Evolutionary conservation across 2,888 invertebrate species (phyloP).

Genomic region (Galerucella pusilla): DNA sequence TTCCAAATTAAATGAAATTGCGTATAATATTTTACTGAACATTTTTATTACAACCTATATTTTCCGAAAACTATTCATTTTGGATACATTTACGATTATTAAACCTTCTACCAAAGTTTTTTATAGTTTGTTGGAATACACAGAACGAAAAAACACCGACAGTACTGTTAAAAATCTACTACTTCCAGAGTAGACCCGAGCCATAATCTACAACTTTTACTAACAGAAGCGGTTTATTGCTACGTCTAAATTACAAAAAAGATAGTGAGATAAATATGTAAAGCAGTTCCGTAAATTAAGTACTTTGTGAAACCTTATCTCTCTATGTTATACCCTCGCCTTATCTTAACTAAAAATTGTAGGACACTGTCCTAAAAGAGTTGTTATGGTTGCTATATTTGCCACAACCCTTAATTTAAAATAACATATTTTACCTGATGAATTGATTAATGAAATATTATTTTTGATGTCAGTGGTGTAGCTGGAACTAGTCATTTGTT

Average conservation of each 20-base stretch:
- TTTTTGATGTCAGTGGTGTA: conserved; percentile 9
- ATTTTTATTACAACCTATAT: too few relatives aligned
- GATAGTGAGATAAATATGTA: conserved; percentile 35
- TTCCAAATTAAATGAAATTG: too few relatives aligned
- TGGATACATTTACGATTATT: too few relatives aligned
- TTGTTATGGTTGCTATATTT: conserved; percentile 31
- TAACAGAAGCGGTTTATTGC: conserved; percentile 28
- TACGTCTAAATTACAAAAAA: conserved; percentile 27
- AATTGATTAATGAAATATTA: conserved; percentile 5
- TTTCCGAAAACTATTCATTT: too few relatives aligned
- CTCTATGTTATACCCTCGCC: conserved; percentile 25
- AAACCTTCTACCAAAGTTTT: too few relatives aligned
- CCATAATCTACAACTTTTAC: not conserved
- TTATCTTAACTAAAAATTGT: conserved; percentile 34
- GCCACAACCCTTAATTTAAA: conserved; percentile 27
- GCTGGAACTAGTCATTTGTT: not conserved
- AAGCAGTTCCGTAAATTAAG: conserved; percentile 29
- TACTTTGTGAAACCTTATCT: conserved; percentile 31
- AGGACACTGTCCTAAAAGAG: conserved; percentile 34
- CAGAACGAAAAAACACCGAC: not conserved
- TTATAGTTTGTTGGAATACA: too few relatives aligned
- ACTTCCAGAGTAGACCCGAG: not conserved
- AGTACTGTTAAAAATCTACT: not conserved
- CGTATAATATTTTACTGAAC: too few relatives aligned
- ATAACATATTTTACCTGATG: conserved; percentile 28